phyloP scores from a whole-genome alignment of 2,797 vertebrate species.

The Chaetophractus vellerosus region DNA sequence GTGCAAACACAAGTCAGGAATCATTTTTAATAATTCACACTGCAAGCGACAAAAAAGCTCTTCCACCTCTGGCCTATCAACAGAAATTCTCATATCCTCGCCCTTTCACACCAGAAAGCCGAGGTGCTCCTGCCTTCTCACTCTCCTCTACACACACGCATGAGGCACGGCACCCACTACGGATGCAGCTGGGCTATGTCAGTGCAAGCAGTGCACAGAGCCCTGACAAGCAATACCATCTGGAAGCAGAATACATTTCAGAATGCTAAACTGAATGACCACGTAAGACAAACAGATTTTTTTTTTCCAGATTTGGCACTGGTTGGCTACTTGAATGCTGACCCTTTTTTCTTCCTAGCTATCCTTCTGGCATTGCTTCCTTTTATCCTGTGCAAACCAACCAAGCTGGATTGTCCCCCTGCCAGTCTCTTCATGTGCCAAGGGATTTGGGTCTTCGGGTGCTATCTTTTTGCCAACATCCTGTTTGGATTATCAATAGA shows the following conservation, averaged over 20 bases:
- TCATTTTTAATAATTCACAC: background rate
- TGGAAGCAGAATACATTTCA: background rate
- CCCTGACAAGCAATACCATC: rapidly evolving
- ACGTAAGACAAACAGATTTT: background rate
- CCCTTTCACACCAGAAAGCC: background rate
- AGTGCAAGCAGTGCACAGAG: background rate
- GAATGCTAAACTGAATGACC: rapidly evolving
- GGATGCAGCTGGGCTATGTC: too few species aligned
- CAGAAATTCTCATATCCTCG: background rate
- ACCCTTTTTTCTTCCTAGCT: background rate
- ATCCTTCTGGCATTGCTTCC: background rate
- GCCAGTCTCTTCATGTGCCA: background rate
- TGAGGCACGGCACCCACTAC: background rate
- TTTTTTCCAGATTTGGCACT: too few species aligned
- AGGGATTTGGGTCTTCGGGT: background rate
- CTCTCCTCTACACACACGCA: rapidly evolving
- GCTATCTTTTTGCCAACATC: slow-evolving; percentile 7
- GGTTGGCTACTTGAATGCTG: background rate
- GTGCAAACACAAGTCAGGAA: background rate
- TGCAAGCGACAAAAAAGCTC: background rate
- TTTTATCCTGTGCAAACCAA: background rate
- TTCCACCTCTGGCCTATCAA: background rate
- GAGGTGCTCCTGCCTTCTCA: background rate
- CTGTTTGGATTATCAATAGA: background rate
- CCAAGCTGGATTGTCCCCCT: background rate